Percentiles rank a stretch among this genome's conserved stretches.
phyloP scores from a whole-genome alignment of 2,797 vertebrate species.

The Labroides dimidiatus region DNA sequence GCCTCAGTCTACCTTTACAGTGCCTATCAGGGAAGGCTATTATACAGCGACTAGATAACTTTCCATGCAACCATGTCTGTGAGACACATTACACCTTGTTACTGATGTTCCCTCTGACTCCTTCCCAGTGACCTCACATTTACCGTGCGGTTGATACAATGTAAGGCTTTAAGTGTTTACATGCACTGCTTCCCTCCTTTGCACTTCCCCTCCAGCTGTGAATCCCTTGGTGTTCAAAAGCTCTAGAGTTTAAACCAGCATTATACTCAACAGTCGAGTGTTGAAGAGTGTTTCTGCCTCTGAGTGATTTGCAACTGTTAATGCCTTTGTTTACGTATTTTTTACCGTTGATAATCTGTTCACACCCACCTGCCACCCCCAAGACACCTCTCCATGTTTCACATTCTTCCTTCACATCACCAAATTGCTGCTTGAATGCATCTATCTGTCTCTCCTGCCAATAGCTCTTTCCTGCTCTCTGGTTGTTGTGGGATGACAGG shows the following conservation, averaged over 20 bases:
- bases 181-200: slow-evolving; percentile 1
- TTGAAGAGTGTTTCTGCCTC: slow-evolving; percentile 19
- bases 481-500: slow-evolving; percentile 92
- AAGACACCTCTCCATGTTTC: slow-evolving; percentile 61
- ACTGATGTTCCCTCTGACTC: slow-evolving; percentile 38
- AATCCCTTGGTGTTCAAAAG: slow-evolving; percentile 36
- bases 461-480: slow-evolving; percentile 65
- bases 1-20: slow-evolving; percentile 10
- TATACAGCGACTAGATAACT: slow-evolving; percentile 15
- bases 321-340: slow-evolving; percentile 75
- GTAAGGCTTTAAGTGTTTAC: slow-evolving; percentile 25
- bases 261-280: slow-evolving; percentile 19
- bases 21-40: slow-evolving; percentile 27
- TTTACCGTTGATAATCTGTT: slow-evolving; percentile 69
- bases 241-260: slow-evolving; percentile 40
- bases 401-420: slow-evolving; percentile 61
- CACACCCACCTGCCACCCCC: slow-evolving; percentile 67
- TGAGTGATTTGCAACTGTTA: slow-evolving; percentile 62
- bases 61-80: slow-evolving; percentile 34
- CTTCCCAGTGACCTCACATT: slow-evolving; percentile 42
- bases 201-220: slow-evolving; percentile 30
- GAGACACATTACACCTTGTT: slow-evolving; percentile 41
- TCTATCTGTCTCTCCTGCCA: slow-evolving; percentile 63
- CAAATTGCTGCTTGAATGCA: slow-evolving; percentile 70
- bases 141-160: slow-evolving; percentile 36